Percentiles rank a stretch among this genome's conserved stretches.
phyloP scores from a whole-genome alignment of 2,113 vertebrate genomes.

The Heterotis niloticus region DNA sequence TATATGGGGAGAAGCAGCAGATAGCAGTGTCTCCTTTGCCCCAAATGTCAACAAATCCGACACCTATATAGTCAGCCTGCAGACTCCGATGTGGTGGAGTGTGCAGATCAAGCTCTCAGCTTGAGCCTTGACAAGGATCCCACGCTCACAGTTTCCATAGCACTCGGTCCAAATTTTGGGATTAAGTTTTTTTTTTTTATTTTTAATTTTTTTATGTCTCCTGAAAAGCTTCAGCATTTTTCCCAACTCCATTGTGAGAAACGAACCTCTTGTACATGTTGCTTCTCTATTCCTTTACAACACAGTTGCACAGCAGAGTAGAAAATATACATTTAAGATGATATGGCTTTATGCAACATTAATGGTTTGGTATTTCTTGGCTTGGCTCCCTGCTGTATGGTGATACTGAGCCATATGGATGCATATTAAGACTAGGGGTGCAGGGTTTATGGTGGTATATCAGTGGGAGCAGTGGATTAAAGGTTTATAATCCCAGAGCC shows the following conservation, averaged over 20 bases:
- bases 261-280: too few relatives aligned
- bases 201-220: not conserved
- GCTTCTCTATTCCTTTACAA: not conserved
- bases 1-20: too few relatives aligned
- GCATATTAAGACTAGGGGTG: slow-evolving; percentile 9
- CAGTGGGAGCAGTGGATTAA: slow-evolving; percentile 7
- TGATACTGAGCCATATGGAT: slow-evolving; percentile 9
- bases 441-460: not conserved
- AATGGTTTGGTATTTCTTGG: not conserved
- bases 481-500: slow-evolving; percentile 8
- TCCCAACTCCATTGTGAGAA: not conserved
- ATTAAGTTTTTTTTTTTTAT: not conserved
- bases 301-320: not conserved
- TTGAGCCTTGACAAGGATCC: not conserved
- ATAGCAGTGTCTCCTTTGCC: not conserved
- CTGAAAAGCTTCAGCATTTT: too few relatives aligned
- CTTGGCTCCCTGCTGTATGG: too few relatives aligned
- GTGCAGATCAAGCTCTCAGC: not conserved
- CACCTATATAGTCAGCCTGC: too few relatives aligned
- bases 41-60: not conserved
- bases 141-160: not conserved
- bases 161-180: slow-evolving; percentile 1
- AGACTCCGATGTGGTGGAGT: not conserved
- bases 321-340: not conserved
- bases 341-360: not conserved